Conservation (phyloP, 2,888 invertebrate species). For the Entomobrya proxima region DNA sequence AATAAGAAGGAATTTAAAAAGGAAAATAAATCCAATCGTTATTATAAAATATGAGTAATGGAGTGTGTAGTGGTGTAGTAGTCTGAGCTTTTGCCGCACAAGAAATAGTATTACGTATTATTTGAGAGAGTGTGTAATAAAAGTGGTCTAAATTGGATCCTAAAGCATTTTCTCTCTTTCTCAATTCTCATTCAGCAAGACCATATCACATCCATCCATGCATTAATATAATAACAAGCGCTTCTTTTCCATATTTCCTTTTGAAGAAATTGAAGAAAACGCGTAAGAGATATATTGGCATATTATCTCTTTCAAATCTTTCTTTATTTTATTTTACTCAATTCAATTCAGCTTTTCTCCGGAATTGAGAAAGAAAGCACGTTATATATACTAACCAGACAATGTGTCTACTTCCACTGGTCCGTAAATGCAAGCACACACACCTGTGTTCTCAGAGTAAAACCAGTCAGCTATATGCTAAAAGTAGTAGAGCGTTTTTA, state of each 20-base stretch:
- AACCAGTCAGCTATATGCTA: neutral
- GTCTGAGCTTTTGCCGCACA: no score
- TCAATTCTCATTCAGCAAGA: neutral
- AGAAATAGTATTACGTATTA: neutral
- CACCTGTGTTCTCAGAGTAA: neutral
- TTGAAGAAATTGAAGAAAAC: conserved; percentile 9
- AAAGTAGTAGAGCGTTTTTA: neutral
- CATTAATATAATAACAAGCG: neutral
- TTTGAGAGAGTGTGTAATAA: no score
- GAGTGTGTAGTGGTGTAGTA: neutral
- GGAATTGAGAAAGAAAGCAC: neutral
- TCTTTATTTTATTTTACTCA: conserved; percentile 33
- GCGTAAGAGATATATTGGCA: neutral
- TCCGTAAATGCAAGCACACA: neutral
- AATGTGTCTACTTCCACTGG: neutral
- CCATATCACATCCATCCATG: conserved; percentile 18
- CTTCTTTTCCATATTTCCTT: neutral
- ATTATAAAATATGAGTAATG: conserved; percentile 3
- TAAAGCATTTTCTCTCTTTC: neutral
- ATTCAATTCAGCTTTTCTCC: conserved; percentile 17
- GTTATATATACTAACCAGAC: no score
- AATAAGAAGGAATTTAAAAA: conserved; percentile 3
- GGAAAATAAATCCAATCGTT: conserved; percentile 17
- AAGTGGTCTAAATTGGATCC: neutral
- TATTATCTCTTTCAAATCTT: conserved; percentile 37